Evolutionary conservation across 2,113 vertebrate species (phyloP).

Genomic region (Dipodomys merriami): DNA sequence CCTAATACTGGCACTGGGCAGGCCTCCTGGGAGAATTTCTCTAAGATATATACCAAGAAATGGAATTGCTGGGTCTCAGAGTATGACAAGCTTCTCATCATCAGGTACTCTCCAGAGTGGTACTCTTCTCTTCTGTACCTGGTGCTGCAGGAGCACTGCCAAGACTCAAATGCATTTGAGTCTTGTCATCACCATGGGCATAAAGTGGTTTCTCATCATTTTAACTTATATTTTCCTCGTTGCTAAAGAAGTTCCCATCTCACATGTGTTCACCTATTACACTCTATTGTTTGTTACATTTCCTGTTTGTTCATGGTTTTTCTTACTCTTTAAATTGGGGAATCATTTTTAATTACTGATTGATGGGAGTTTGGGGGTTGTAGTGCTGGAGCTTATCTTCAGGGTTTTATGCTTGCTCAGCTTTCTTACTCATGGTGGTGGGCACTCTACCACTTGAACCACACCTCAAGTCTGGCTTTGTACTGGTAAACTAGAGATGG

Average conservation of each 20-base stretch:
- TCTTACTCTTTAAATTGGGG: neutral
- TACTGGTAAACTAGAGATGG: too few relatives aligned
- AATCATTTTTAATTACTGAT: neutral
- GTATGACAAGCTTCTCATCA: neutral
- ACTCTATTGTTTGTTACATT: conserved; percentile 2
- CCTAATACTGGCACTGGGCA: conserved; percentile 5
- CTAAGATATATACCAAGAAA: neutral
- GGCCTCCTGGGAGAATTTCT: neutral
- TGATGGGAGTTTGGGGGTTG: too few relatives aligned
- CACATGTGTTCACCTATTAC: neutral
- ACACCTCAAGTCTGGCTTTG: too few relatives aligned
- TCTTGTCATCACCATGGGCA: conserved; percentile 9
- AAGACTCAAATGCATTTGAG: conserved; percentile 49
- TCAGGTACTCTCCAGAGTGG: neutral
- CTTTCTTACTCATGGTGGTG: too few relatives aligned
- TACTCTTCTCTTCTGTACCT: neutral
- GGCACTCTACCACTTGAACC: too few relatives aligned
- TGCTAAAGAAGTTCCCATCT: conserved; percentile 36
- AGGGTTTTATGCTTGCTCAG: too few relatives aligned
- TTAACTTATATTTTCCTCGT: conserved; percentile 34
- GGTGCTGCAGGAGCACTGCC: neutral
- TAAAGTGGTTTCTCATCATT: conserved; percentile 4
- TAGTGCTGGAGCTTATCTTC: too few relatives aligned
- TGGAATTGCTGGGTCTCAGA: neutral
- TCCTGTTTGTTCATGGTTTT: neutral